phyloP scores from a whole-genome alignment of 2,888 invertebrate species.

The Macrosiphum euphorbiae region DNA sequence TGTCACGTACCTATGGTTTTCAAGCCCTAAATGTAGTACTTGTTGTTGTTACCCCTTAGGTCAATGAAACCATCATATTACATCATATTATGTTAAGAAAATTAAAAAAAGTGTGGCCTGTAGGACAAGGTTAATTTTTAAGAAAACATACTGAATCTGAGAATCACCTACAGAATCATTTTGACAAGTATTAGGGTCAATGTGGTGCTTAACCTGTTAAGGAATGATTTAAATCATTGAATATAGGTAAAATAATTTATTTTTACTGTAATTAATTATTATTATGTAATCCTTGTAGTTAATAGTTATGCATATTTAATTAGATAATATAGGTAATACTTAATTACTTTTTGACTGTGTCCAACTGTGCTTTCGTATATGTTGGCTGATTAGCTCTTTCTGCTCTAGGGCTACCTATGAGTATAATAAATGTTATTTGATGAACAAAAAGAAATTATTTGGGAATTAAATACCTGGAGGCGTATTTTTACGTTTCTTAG shows the following conservation, averaged over 20 bases:
- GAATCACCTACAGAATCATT: neutral
- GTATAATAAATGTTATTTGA: neutral
- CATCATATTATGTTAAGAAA: neutral
- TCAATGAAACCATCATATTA: neutral
- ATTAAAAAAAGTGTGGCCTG: neutral
- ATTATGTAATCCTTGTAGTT: neutral
- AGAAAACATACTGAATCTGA: neutral
- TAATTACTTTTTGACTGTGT: constrained; percentile 57
- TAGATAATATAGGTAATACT: neutral
- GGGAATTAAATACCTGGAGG: constrained; percentile 40
- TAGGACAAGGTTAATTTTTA: neutral
- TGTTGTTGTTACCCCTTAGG: fast-evolving
- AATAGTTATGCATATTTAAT: neutral
- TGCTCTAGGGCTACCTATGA: constrained; percentile 45
- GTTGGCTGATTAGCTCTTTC: constrained; percentile 51
- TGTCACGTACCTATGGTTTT: neutral
- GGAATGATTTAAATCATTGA: neutral
- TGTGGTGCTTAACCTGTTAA: neutral
- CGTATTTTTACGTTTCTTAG: constrained; percentile 42
- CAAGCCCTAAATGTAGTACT: neutral
- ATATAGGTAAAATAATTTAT: neutral
- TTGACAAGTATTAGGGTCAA: neutral
- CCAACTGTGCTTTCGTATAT: constrained; percentile 57
- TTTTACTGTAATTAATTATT: neutral
- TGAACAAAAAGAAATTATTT: neutral